Base-by-base conservation (phyloP, 2,888 invertebrate genomes). In the Epinotia demarniana region DNA sequence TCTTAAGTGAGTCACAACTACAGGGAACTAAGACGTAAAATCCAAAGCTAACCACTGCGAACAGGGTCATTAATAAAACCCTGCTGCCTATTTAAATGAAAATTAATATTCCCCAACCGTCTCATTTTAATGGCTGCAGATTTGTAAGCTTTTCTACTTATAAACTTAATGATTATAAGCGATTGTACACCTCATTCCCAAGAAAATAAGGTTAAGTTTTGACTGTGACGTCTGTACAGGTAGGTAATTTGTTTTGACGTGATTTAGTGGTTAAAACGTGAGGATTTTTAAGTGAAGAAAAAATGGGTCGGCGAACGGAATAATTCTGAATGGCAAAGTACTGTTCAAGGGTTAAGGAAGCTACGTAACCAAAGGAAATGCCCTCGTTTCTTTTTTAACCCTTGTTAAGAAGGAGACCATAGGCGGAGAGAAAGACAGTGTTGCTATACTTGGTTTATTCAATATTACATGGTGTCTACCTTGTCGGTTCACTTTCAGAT, bases 1-100 rank as follows among this genome's bases (percentile, higher is more conserved):
- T 12, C 23, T 27, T 13, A 53, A 66, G 46, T 13, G 23, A 53
- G 27, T 70, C 11, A 49, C 16, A 49, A 33, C 46, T 33, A 8
- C 39, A 39, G 62, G 57, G 0, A 13, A 72, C 46, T 62, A 72
- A 49, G 16, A 49, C 27, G 16, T n/a, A n/a, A 27, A 66, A 49
- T 64, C 23, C 13, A 70, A 39, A n/a, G 16, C 55, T 4, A 70
- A 63, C 69, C 73, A 13, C 63, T 18, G 58, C 69, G n/a, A 71
- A 60, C 64, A 75, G 61, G 33, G 11, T 43, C 71, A 72, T 75
- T 75, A 75, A 75, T 72, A 62, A 70, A 60, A 57, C 55, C 63
- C 49, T 70, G 27, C 70, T 39, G 67, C 60, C 62, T n/a, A 72
- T 72, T 72, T 75, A 75, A 75, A 75, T 75, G 75, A 75, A 75